phyloP scores from a whole-genome alignment of 2,113 vertebrate genomes.

The rabbit (Oryctolagus cuniculus) region DNA sequence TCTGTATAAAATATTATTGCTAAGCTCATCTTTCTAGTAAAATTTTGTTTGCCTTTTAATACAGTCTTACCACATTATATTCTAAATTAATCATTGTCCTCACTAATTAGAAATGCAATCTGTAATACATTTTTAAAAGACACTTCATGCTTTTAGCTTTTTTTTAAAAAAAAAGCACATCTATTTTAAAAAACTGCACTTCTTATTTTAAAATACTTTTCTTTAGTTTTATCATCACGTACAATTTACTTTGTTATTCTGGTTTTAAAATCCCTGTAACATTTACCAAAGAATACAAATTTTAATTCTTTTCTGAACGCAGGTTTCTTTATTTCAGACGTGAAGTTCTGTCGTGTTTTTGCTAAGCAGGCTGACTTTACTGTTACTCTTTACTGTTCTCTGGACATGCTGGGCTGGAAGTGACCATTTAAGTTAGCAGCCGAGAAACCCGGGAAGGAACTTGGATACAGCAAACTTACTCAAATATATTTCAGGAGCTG shows the following conservation, averaged over 20 bases:
- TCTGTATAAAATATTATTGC: slow-evolving; percentile 31
- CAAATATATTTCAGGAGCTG: slow-evolving; percentile 76
- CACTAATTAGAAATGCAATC: slow-evolving; percentile 25
- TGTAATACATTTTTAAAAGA: slow-evolving; percentile 12
- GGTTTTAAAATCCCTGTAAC: slow-evolving; percentile 43
- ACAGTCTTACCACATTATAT: not conserved
- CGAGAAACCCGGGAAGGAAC: slow-evolving; percentile 66
- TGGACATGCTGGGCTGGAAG: not conserved
- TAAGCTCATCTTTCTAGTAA: slow-evolving; percentile 50
- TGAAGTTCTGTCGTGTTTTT: slow-evolving; percentile 45
- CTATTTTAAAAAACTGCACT: slow-evolving; percentile 36
- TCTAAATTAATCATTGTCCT: slow-evolving; percentile 49
- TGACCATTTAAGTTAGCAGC: slow-evolving; percentile 58
- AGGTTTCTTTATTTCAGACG: slow-evolving; percentile 51
- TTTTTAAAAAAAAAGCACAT: not conserved
- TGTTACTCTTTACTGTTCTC: slow-evolving; percentile 9
- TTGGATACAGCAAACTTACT: slow-evolving; percentile 71
- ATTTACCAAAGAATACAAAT: slow-evolving; percentile 52
- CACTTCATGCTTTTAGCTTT: slow-evolving; percentile 50
- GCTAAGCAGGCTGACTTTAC: slow-evolving; percentile 46
- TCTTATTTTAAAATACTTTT: slow-evolving; percentile 38
- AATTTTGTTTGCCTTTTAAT: slow-evolving; percentile 22
- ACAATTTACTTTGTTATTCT: not conserved
- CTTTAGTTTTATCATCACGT: slow-evolving; percentile 22
- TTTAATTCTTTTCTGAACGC: slow-evolving; percentile 6